phyloP scores from a whole-genome alignment of 2,113 vertebrate genomes.

The Condylura cristata region DNA sequence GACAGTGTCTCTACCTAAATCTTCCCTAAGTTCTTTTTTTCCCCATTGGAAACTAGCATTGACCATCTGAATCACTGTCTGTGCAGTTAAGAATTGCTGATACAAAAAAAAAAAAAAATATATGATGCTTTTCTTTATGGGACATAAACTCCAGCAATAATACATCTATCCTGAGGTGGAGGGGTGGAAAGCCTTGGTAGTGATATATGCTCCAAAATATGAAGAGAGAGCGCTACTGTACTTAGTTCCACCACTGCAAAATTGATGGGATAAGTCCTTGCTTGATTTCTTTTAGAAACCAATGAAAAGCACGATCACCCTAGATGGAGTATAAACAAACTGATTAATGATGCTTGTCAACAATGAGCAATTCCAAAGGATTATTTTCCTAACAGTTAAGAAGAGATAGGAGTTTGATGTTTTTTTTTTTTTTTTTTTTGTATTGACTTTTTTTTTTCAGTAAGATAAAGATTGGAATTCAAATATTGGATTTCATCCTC shows the following conservation, averaged over 20 bases:
- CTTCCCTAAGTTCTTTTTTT: not conserved
- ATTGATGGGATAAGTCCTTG: constrained; percentile 53
- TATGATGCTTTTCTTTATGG: not conserved
- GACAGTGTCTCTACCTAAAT: not conserved
- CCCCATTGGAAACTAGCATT: not conserved
- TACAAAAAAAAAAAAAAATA: constrained; percentile 55
- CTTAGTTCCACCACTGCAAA: constrained; percentile 24
- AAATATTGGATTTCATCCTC: not conserved
- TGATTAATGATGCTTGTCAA: not conserved
- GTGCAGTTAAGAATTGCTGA: constrained; percentile 36
- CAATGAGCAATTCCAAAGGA: constrained; percentile 20
- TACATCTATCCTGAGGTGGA: not conserved
- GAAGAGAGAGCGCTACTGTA: constrained; percentile 5
- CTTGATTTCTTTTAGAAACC: not conserved
- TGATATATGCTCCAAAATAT: not conserved
- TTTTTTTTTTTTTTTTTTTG: not conserved
- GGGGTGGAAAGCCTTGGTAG: fast-evolving
- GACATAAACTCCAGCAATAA: fast-evolving
- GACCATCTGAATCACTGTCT: not conserved
- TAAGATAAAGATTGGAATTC: not conserved
- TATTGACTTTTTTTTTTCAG: not conserved
- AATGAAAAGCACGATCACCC: constrained; percentile 20
- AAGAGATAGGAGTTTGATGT: not conserved
- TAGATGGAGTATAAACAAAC: constrained; percentile 64
- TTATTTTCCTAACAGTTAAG: constrained; percentile 33